Evolutionary conservation across 2,797 vertebrate species (phyloP).

Genomic region (Chromobotia macracanthus): DNA sequence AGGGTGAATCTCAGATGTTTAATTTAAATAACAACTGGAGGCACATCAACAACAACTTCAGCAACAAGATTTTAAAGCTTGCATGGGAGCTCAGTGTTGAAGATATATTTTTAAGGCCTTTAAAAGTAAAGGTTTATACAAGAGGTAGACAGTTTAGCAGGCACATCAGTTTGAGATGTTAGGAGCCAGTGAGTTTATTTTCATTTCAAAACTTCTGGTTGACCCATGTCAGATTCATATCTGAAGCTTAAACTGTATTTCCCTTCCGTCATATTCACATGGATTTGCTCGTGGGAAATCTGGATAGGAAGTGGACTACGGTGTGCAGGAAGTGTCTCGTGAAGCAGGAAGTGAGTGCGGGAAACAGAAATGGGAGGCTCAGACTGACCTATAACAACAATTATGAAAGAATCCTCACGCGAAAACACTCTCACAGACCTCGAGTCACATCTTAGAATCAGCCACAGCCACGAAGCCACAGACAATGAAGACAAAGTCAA

Average conservation of each 20-base stretch:
- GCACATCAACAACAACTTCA: no score
- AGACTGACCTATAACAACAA: conserved; percentile 51
- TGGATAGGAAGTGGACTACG: conserved; percentile 55
- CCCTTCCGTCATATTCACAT: conserved; percentile 16
- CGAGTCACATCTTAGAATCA: conserved; percentile 34
- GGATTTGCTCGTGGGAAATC: conserved; percentile 47
- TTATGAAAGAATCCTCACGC: conserved; percentile 26
- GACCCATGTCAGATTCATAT: background rate
- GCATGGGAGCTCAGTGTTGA: no score
- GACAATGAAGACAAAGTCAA: conserved; percentile 18
- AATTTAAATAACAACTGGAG: no score
- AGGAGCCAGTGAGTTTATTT: conserved; percentile 16
- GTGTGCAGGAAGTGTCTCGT: conserved; percentile 58
- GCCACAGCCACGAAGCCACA: conserved; percentile 23
- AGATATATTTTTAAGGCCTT: no score
- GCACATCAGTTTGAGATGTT: background rate
- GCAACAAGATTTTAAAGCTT: no score
- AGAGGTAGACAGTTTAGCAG: background rate
- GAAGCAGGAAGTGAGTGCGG: conserved; percentile 57
- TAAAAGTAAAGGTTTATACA: no score
- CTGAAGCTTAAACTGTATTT: background rate
- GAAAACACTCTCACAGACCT: conserved; percentile 35
- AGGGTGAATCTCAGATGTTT: background rate
- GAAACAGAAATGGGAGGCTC: conserved; percentile 55
- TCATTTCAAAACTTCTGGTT: conserved; percentile 28